A percentile compares a stretch with the other conserved stretches of the same genome.
phyloP scores from a whole-genome alignment of 2,113 vertebrate species.

The Scartelaos histophorus region DNA sequence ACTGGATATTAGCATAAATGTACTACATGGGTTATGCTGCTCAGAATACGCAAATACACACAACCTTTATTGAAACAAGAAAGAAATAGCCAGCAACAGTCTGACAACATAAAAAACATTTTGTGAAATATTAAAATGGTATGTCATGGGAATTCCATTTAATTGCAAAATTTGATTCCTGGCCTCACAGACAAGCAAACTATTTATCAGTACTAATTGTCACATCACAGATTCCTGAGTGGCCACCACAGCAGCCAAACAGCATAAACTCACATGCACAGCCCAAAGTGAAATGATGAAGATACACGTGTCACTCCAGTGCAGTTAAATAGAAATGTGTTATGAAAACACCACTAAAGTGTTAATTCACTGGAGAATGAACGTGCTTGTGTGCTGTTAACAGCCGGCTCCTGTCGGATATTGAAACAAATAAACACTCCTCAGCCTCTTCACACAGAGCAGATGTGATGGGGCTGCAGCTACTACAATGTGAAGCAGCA shows the following conservation, averaged over 20 bases:
- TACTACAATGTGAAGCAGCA: conserved; percentile 63
- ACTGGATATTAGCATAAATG: no score
- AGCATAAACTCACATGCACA: neutral
- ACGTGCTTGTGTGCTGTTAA: conserved; percentile 52
- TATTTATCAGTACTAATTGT: conserved; percentile 50
- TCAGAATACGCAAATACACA: neutral
- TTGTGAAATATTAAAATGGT: conserved; percentile 23
- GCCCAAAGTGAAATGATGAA: conserved; percentile 18
- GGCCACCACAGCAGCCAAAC: conserved; percentile 20
- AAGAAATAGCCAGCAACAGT: neutral
- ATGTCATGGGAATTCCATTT: conserved; percentile 36
- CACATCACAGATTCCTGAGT: conserved; percentile 48
- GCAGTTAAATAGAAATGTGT: conserved; percentile 37
- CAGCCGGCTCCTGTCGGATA: conserved; percentile 57
- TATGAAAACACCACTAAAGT: conserved; percentile 49
- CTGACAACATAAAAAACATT: conserved; percentile 16
- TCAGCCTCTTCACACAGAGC: conserved; percentile 57
- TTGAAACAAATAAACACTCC: conserved; percentile 69
- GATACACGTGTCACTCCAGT: conserved; percentile 23
- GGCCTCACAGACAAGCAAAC: conserved; percentile 41
- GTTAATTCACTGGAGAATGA: conserved; percentile 54
- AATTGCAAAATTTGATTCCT: conserved; percentile 46
- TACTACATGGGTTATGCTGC: neutral
- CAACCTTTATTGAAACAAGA: neutral
- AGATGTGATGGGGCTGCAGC: conserved; percentile 51